phyloP scores from a whole-genome alignment of 1,140 invertebrate genomes.

The Eurytemora carolleeae region DNA sequence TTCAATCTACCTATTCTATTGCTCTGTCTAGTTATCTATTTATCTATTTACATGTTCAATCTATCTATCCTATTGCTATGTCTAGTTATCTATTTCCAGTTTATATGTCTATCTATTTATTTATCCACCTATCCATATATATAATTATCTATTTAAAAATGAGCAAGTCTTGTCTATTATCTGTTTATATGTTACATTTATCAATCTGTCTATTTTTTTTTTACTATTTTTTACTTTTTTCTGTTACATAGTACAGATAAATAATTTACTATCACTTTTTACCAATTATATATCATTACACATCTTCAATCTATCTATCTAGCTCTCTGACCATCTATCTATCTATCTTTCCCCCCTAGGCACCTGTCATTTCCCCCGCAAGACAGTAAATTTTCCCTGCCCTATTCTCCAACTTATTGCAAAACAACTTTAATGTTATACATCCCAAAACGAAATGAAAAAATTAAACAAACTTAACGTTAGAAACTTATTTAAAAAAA shows the following conservation, averaged over 20 bases:
- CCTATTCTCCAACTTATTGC: too few species aligned
- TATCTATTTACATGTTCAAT: not conserved
- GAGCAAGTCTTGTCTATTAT: not conserved
- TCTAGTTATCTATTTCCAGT: not conserved
- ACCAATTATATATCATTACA: too few species aligned
- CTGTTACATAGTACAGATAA: too few species aligned
- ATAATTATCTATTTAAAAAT: not conserved
- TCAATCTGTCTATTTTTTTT: not conserved
- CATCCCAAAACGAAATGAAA: too few species aligned
- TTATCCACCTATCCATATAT: not conserved
- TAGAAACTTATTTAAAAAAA: too few species aligned
- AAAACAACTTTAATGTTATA: too few species aligned
- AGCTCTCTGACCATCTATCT: not conserved
- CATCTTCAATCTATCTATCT: not conserved
- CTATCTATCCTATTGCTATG: not conserved
- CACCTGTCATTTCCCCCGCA: too few species aligned
- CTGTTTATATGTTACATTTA: not conserved
- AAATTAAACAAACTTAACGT: too few species aligned
- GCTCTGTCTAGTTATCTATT: not conserved
- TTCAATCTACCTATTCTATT: not conserved
- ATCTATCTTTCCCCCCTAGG: too few species aligned
- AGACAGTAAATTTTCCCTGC: too few species aligned
- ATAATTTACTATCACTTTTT: too few species aligned
- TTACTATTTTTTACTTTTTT: too few species aligned
- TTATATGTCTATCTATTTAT: not conserved